These are phyloP conservation scores for Dimorphilus gyrociliatus DNA, from an alignment of 2,888 invertebrate genomes.

Conservation along the genomic window DNA sequence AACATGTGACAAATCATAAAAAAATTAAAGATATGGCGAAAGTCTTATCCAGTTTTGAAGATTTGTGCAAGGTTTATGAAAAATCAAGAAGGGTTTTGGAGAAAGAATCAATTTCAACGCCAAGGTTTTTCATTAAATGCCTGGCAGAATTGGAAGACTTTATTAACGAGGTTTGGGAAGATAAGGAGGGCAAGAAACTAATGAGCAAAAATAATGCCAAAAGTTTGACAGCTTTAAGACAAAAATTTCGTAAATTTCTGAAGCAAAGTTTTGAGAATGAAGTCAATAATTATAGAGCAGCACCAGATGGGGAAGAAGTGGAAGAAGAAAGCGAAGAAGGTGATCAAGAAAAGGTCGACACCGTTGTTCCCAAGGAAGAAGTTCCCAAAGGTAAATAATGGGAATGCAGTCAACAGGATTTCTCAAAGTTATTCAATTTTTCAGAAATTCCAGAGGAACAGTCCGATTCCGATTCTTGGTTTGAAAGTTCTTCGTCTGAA, in stretches of 20 bases:
- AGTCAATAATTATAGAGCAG: conserved; percentile 50
- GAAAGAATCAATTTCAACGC: conserved; percentile 81
- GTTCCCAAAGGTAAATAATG: too few species aligned
- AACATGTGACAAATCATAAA: conserved; percentile 76
- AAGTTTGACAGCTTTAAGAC: conserved; percentile 76
- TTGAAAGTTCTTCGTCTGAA: too few species aligned
- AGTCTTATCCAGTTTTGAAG: conserved; percentile 80
- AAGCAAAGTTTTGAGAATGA: conserved; percentile 72
- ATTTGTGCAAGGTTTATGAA: conserved; percentile 69
- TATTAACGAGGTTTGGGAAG: conserved; percentile 75
- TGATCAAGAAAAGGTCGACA: too few species aligned
- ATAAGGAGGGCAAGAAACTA: conserved; percentile 63
- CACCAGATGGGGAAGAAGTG: too few species aligned
- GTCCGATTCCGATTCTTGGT: too few species aligned
- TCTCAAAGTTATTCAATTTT: too few species aligned
- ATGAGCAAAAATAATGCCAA: conserved; percentile 84
- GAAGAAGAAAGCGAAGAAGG: too few species aligned
- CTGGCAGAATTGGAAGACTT: conserved; percentile 77
- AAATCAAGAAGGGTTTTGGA: conserved; percentile 78
- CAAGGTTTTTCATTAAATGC: conserved; percentile 70
- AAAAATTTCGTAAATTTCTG: conserved; percentile 87
- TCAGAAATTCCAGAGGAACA: too few species aligned
- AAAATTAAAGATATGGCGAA: conserved; percentile 97
- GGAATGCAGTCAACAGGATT: too few species aligned
- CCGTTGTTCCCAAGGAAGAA: too few species aligned